phyloP scores from a whole-genome alignment of 2,113 vertebrate species.

The Lophius piscatorius region DNA sequence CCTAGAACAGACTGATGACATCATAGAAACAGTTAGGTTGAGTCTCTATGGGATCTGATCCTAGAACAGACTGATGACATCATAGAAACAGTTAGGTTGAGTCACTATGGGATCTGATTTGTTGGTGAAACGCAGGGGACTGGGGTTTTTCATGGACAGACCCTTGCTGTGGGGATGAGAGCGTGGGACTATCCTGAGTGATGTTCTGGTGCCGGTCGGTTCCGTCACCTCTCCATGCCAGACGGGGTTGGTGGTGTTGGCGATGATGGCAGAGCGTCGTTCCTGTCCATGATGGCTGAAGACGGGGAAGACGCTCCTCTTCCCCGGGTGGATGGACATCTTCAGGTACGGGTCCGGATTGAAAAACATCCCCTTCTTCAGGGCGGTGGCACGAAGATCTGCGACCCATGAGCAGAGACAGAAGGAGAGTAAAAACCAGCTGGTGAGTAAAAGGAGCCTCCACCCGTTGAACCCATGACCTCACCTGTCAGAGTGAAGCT shows the following conservation, averaged over 20 bases:
- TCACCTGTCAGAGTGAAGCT: slow-evolving; percentile 96
- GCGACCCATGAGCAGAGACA: slow-evolving; percentile 20
- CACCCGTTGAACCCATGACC: not conserved
- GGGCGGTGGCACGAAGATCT: slow-evolving; percentile 93
- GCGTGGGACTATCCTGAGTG: too few species aligned
- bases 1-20: too few species aligned
- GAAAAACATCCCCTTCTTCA: slow-evolving; percentile 99
- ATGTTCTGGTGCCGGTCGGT: too few species aligned
- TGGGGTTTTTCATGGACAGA: too few species aligned
- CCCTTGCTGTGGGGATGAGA: too few species aligned
- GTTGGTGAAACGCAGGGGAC: too few species aligned
- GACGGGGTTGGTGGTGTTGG: slow-evolving; percentile 95
- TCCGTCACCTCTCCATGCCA: slow-evolving; percentile 94
- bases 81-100: too few species aligned
- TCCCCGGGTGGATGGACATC: slow-evolving; percentile 98
- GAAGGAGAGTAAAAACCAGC: not conserved
- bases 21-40: too few species aligned
- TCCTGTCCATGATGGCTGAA: slow-evolving; percentile 98
- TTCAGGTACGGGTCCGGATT: slow-evolving; percentile 98
- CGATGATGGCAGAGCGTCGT: slow-evolving; percentile 92
- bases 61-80: too few species aligned
- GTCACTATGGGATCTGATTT: too few species aligned
- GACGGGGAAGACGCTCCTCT: slow-evolving; percentile 93
- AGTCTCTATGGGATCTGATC: too few species aligned
- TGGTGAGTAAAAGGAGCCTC: too few species aligned